A percentile compares a stretch with the other conserved stretches of the same genome.
These are phyloP conservation scores for Equus quagga DNA, from an alignment of 2,113 vertebrate species.

Conservation along the genomic window DNA sequence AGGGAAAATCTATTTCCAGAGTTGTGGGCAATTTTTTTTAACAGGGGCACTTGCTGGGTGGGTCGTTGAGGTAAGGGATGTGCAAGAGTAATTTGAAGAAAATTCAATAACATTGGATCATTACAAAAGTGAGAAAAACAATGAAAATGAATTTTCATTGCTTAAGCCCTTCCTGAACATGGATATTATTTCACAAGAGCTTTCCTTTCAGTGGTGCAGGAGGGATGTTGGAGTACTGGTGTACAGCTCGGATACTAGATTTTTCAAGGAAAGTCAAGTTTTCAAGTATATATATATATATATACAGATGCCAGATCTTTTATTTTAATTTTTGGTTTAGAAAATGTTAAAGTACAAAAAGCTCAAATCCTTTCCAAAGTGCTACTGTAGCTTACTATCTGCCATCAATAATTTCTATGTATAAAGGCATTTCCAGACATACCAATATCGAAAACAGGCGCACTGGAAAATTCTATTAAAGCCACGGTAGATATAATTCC, in stretches of 20 bases:
- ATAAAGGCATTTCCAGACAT: neutral
- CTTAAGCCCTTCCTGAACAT: neutral
- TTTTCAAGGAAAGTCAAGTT: constrained; percentile 25
- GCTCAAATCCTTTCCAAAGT: constrained; percentile 12
- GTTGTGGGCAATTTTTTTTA: neutral
- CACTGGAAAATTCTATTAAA: neutral
- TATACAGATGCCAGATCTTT: neutral
- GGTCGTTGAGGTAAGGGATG: neutral
- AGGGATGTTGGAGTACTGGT: neutral
- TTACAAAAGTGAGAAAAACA: neutral
- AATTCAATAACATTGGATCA: neutral
- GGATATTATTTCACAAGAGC: constrained; percentile 2
- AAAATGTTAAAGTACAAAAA: constrained; percentile 20
- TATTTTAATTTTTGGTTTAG: neutral
- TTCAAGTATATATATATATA: neutral
- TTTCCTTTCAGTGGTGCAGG: neutral
- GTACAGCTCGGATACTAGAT: neutral
- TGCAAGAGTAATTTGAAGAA: neutral
- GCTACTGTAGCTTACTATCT: neutral
- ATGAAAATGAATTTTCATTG: neutral
- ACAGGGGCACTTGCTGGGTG: neutral
- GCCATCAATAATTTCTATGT: constrained; percentile 11
- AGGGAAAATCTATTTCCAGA: neutral
- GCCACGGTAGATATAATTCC: neutral
- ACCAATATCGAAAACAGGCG: neutral